Evolutionary conservation across 2,888 invertebrate species (phyloP).

Genomic region (Drepana falcataria): DNA sequence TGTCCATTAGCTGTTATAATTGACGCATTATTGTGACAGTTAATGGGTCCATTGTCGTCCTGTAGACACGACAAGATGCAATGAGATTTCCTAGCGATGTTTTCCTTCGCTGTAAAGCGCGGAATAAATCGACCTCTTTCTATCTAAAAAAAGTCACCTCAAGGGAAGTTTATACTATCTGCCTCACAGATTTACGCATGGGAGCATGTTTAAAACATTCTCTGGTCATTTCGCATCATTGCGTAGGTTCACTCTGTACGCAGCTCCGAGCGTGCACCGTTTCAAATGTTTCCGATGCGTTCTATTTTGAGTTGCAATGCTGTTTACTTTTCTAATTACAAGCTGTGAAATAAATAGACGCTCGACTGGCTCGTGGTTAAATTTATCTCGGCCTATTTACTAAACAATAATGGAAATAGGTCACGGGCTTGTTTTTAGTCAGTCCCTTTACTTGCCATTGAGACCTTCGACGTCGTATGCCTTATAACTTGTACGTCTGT

Average conservation of each 20-base stretch:
- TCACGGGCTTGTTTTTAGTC: slow-evolving; percentile 46
- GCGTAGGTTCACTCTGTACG: not conserved
- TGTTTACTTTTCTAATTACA: slow-evolving; percentile 67
- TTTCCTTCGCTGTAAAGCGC: too few relatives aligned
- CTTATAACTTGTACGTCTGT: too few relatives aligned
- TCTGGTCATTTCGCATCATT: not conserved
- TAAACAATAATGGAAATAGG: slow-evolving; percentile 58
- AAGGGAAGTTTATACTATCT: not conserved
- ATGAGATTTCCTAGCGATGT: too few relatives aligned
- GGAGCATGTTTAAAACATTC: not conserved
- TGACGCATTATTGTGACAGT: too few relatives aligned
- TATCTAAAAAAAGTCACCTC: too few relatives aligned
- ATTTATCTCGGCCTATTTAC: slow-evolving; percentile 64
- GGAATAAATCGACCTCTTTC: too few relatives aligned
- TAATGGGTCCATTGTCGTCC: too few relatives aligned
- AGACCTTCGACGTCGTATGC: slow-evolving; percentile 2
- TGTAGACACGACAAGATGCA: too few relatives aligned
- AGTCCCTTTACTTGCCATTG: slow-evolving; percentile 14
- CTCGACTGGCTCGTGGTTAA: slow-evolving; percentile 56
- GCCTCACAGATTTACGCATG: not conserved
- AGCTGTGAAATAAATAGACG: slow-evolving; percentile 54
- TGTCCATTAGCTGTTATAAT: too few relatives aligned
- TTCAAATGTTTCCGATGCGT: slow-evolving; percentile 29
- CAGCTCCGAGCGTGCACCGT: slow-evolving; percentile 4
- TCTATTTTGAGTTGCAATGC: slow-evolving; percentile 46